A percentile compares a stretch with the other conserved stretches of the same genome.
Conservation (phyloP, 1,140 invertebrate genomes). For the Mya arenaria region DNA sequence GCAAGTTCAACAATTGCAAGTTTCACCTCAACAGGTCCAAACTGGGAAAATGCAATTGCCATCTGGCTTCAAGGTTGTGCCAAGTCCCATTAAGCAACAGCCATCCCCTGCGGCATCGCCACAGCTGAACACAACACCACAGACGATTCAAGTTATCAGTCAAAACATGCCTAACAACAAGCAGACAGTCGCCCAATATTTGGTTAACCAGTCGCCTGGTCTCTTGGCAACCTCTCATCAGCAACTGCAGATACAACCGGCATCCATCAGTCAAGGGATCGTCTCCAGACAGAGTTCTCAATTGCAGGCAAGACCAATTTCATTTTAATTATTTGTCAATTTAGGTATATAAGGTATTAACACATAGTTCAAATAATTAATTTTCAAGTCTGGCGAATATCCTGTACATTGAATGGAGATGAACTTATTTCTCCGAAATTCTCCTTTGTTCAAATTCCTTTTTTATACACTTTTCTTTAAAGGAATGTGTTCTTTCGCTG, state of each 20-base stretch:
- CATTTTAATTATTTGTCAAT: neutral
- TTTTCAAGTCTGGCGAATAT: too few species aligned
- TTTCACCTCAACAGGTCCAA: conserved; percentile 61
- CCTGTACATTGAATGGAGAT: too few species aligned
- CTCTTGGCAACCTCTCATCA: conserved; percentile 55
- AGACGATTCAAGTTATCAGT: conserved; percentile 59
- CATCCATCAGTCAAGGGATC: conserved; percentile 28
- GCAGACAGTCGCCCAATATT: conserved; percentile 69
- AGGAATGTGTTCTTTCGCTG: too few species aligned
- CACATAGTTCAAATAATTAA: too few species aligned
- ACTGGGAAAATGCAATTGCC: conserved; percentile 62
- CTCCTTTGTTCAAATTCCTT: too few species aligned
- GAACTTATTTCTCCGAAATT: too few species aligned
- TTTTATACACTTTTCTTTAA: too few species aligned
- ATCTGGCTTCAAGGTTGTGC: conserved; percentile 57
- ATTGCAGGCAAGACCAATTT: conserved; percentile 35
- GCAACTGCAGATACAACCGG: conserved; percentile 41
- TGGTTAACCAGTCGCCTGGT: conserved; percentile 64
- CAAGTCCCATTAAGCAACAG: conserved; percentile 60
- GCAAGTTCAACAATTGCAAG: conserved; percentile 48
- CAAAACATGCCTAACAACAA: conserved; percentile 51
- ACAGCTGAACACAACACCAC: conserved; percentile 48
- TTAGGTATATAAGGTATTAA: too few species aligned
- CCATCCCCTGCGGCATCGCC: conserved; percentile 56
- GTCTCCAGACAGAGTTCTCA: conserved; percentile 47